These are phyloP conservation scores for Neostethus bicornis DNA, from an alignment of 2,797 vertebrate genomes.

Conservation along the genomic window DNA sequence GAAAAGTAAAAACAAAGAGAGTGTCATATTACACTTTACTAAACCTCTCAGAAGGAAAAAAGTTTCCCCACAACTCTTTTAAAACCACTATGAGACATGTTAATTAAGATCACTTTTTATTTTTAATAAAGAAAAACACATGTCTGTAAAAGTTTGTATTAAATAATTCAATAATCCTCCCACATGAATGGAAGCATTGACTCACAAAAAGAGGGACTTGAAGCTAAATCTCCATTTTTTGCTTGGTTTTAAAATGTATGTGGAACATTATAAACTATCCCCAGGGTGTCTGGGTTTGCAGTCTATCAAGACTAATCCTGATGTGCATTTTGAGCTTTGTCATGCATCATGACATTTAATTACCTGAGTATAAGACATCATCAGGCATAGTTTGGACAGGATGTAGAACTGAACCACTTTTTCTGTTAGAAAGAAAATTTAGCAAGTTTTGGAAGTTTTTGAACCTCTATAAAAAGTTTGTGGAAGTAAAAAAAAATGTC, in stretches of 20 bases:
- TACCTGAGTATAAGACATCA: slow-evolving; percentile 6
- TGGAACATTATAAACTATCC: slow-evolving; percentile 17
- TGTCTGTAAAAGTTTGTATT: too few species aligned
- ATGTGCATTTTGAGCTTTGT: slow-evolving; percentile 28
- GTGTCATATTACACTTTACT: slow-evolving; percentile 75
- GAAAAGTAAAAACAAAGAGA: slow-evolving; percentile 71
- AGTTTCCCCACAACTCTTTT: slow-evolving; percentile 1
- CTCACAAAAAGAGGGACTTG: too few species aligned
- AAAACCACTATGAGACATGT: too few species aligned
- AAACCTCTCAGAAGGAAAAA: background rate
- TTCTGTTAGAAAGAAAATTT: too few species aligned
- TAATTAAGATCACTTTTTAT: too few species aligned
- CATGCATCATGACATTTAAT: slow-evolving; percentile 22
- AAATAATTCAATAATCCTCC: too few species aligned
- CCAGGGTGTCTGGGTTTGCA: slow-evolving; percentile 8
- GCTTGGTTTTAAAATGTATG: too few species aligned
- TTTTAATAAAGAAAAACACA: too few species aligned
- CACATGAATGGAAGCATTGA: too few species aligned
- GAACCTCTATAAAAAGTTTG: background rate
- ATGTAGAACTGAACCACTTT: slow-evolving; percentile 8
- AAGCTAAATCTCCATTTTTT: too few species aligned
- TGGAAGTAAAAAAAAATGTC: background rate
- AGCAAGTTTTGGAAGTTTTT: background rate
- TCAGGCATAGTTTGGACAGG: slow-evolving; percentile 21
- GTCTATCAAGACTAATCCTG: slow-evolving; percentile 21